phyloP scores from a whole-genome alignment of 2,113 vertebrate genomes.

The Sprattus sprattus region DNA sequence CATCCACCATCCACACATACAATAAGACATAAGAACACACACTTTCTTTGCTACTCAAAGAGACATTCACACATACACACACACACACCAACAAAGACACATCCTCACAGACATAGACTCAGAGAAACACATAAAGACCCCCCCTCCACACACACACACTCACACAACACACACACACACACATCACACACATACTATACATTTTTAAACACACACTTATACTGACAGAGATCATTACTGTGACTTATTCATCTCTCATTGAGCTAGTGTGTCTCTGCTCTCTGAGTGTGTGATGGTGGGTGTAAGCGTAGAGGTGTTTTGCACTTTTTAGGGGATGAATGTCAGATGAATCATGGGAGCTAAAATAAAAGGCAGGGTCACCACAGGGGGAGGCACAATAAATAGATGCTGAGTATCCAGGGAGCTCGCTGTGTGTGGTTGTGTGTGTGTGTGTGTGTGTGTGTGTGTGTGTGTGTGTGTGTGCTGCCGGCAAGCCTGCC shows the following conservation, averaged over 20 bases:
- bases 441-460: no score
- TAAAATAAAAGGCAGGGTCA: constrained; percentile 90
- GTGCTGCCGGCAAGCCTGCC: no score
- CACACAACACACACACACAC: not conserved
- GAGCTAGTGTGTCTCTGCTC: constrained; percentile 29
- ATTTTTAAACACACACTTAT: not conserved
- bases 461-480: no score
- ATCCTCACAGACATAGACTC: not conserved
- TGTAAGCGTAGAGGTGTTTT: constrained; percentile 81
- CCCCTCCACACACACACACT: not conserved
- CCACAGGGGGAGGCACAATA: constrained; percentile 72
- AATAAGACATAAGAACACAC: not conserved
- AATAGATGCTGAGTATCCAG: constrained; percentile 79
- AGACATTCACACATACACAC: not conserved
- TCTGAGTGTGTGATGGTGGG: constrained; percentile 61
- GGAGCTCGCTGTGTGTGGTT: no score
- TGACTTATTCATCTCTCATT: not conserved
- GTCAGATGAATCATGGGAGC: constrained; percentile 84
- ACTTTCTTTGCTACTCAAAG: not conserved
- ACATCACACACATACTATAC: not conserved
- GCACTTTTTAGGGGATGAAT: constrained; percentile 81
- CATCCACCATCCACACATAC: not conserved
- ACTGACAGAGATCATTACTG: not conserved
- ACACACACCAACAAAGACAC: not conserved
- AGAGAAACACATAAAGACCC: not conserved